phyloP scores from a whole-genome alignment of 2,888 invertebrate genomes.

The Linnaemya tessellans region DNA sequence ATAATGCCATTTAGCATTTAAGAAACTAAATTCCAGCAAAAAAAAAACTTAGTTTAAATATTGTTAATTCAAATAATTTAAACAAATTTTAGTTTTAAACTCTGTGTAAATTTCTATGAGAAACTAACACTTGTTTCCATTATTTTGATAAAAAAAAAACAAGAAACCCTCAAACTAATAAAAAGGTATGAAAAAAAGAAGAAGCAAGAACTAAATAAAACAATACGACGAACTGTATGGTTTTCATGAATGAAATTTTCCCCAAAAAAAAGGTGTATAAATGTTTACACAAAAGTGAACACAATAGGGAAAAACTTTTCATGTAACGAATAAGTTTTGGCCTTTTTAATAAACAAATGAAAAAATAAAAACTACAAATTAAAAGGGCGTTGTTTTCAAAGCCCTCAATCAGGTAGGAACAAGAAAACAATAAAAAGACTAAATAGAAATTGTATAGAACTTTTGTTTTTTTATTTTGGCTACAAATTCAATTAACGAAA shows the following conservation, averaged over 20 bases:
- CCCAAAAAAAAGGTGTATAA: constrained; percentile 53
- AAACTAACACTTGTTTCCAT: constrained; percentile 52
- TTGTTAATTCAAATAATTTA: background rate
- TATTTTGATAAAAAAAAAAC: constrained; percentile 23
- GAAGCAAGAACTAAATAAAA: constrained; percentile 25
- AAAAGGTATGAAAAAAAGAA: constrained; percentile 40
- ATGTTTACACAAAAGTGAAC: constrained; percentile 58
- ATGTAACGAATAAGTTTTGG: constrained; percentile 62
- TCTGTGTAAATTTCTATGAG: constrained; percentile 35
- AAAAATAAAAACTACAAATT: constrained; percentile 54
- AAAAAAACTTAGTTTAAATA: background rate
- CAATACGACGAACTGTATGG: constrained; percentile 34
- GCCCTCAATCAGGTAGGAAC: constrained; percentile 1
- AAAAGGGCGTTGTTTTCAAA: constrained; percentile 64
- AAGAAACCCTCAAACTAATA: constrained; percentile 18
- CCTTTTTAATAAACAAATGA: constrained; percentile 44
- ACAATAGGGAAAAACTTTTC: constrained; percentile 54
- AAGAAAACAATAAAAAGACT: background rate
- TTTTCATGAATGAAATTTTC: constrained; percentile 44
- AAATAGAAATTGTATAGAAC: constrained; percentile 13
- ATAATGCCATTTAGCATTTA: too few species aligned
- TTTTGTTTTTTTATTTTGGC: constrained; percentile 30
- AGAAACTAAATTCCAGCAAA: background rate
- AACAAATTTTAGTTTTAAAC: background rate
- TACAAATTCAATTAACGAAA: constrained; percentile 56